Evolutionary conservation across 1,140 invertebrate genomes (phyloP), one percentile per base, ranked within the genome.

Genomic region (Megalonaias nervosa): DNA sequence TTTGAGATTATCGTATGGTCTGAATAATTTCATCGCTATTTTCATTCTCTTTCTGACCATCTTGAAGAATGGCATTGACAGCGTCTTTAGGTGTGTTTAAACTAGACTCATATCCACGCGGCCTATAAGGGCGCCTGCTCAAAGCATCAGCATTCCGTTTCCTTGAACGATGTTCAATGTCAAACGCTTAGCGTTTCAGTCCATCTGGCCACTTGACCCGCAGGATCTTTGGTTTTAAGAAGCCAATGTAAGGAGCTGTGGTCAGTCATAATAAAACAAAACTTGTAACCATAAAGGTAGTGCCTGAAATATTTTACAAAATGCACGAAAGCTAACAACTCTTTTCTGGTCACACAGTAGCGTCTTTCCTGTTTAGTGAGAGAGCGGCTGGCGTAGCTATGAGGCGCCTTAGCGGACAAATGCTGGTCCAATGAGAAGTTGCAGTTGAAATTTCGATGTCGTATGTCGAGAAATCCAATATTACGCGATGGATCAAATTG

Each of bases 81-180:
- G n/a, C n/a, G n/a, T n/a, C n/a, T n/a, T n/a, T n/a, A n/a, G n/a
- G n/a, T n/a, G n/a, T n/a, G n/a, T n/a, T n/a, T n/a, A n/a, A n/a
- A n/a, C n/a, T 13, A 62, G 70, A 6, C 55, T 31, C 16, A 23
- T n/a, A 26, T 3, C 65, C 73, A 61, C 73, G 68, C 48, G 67
- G 73, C 23, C 31, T 11, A 69, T 66, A 72, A 3, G 71, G 75
- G 1, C 61, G 62, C 60, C 84, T 60, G n/a, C 74, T 81, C 23
- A 88, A 38, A 21, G 72, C 76, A 68, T 88, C 86, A 11, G 80
- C 84, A 70, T 85, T 85, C 23, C 26, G 73, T 61, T 68, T 74
- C 12, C 85, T 84, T 56, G 80, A 60, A 48, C 82, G 56, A 67
- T 88, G 80, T 59, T 72, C 59, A 23, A 88, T 80, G 5, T 81